phyloP scores from a whole-genome alignment of 2,888 invertebrate genomes.

The Agriopis marginaria region DNA sequence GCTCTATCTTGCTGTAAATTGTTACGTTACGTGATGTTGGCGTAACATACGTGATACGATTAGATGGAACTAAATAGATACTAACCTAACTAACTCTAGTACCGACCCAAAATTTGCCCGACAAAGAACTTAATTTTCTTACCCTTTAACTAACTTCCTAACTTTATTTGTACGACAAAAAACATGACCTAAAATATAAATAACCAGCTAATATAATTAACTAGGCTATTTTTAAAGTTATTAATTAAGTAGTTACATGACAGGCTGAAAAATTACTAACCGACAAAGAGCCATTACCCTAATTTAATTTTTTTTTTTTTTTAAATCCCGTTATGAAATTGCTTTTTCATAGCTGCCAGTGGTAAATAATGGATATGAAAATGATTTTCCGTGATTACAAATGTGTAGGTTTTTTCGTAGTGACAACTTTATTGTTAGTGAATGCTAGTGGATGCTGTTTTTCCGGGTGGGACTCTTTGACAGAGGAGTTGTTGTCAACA shows the following conservation, averaged over 20 bases:
- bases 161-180: neutral
- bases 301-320: conserved; percentile 31
- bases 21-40: conserved; percentile 44
- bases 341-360: conserved; percentile 42
- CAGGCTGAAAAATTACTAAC: conserved; percentile 12
- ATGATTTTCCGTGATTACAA: conserved; percentile 49
- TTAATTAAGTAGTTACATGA: conserved; percentile 13
- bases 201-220: neutral
- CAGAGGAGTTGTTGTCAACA: conserved; percentile 65
- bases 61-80: conserved; percentile 45
- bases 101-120: conserved; percentile 22
- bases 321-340: conserved; percentile 32
- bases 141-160: neutral
- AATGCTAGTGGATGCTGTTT: conserved; percentile 64
- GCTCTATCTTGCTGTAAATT: conserved; percentile 51
- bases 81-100: conserved; percentile 31
- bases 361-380: conserved; percentile 51
- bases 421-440: conserved; percentile 54
- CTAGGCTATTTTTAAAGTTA: conserved; percentile 27
- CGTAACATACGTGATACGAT: conserved; percentile 69
- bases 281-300: conserved; percentile 19
- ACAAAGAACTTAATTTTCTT: conserved; percentile 28
- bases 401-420: conserved; percentile 51
- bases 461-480: conserved; percentile 69
- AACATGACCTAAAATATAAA: neutral